These are phyloP conservation scores for Semotilus atromaculatus DNA, from an alignment of 2,797 vertebrate species.

Conservation along the genomic window DNA sequence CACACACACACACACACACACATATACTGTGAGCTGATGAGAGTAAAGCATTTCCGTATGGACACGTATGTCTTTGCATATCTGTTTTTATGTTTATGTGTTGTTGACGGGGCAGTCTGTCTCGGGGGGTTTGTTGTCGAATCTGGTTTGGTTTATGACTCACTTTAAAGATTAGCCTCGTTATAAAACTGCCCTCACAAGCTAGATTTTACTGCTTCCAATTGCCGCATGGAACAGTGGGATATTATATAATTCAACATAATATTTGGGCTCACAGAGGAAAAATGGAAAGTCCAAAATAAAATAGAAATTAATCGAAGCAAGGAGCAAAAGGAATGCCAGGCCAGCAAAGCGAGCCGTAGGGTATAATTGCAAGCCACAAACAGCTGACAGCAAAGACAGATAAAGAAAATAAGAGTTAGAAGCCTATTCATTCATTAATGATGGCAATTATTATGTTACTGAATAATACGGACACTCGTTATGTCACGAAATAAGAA, in stretches of 20 bases:
- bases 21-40: constrained; percentile 39
- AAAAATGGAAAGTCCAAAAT: constrained; percentile 61
- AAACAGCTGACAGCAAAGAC: constrained; percentile 11
- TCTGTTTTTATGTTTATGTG: constrained; percentile 46
- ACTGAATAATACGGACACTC: not conserved
- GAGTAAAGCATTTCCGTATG: constrained; percentile 50
- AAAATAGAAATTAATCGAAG: constrained; percentile 43
- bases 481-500: not conserved
- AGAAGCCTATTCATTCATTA: constrained; percentile 28
- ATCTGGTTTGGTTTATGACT: constrained; percentile 74
- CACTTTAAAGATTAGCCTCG: constrained; percentile 74
- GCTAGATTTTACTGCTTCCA: constrained; percentile 70
- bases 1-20: constrained; percentile 1
- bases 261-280: constrained; percentile 66
- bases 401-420: constrained; percentile 36
- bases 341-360: constrained; percentile 57
- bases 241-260: constrained; percentile 65
- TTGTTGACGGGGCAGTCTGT: constrained; percentile 50
- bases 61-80: constrained; percentile 18
- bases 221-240: constrained; percentile 70
- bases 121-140: constrained; percentile 55
- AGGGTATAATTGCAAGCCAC: constrained; percentile 62
- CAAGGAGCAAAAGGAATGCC: constrained; percentile 31
- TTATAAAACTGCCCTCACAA: constrained; percentile 67
- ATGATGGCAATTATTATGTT: constrained; percentile 13